Evolutionary conservation across 23 tunicate species (phyloP).

Genomic region (Clavelina lepadiformis): DNA sequence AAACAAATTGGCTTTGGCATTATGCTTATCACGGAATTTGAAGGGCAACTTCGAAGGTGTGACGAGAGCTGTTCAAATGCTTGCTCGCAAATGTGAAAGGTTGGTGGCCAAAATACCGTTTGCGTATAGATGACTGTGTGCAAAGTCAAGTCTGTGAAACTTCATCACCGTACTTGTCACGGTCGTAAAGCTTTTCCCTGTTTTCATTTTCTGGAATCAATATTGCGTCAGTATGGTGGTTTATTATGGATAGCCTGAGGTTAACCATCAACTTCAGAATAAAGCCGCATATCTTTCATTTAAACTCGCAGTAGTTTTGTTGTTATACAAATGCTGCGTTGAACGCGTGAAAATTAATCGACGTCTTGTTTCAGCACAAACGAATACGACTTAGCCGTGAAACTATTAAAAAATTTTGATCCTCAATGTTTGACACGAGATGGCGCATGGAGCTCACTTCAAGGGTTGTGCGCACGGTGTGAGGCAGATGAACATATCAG

Average conservation of each 20-base stretch:
- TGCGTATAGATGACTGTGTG: too few species aligned
- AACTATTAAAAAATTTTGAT: conserved; percentile 26
- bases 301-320: too few species aligned
- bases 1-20: conserved; percentile 50
- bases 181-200: too few species aligned
- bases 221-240: too few species aligned
- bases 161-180: too few species aligned
- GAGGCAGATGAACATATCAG: conserved; percentile 21
- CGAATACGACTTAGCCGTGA: conserved; percentile 41
- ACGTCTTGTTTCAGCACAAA: conserved; percentile 1
- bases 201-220: too few species aligned
- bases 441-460: conserved; percentile 42
- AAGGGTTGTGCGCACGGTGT: conserved; percentile 59
- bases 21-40: conserved; percentile 50
- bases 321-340: too few species aligned
- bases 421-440: neutral
- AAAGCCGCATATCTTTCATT: too few species aligned
- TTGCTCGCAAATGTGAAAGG: conserved; percentile 56
- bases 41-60: conserved; percentile 13
- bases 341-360: neutral
- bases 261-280: too few species aligned
- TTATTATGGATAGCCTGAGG: too few species aligned
- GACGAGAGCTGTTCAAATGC: conserved; percentile 24
- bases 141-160: too few species aligned
- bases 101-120: too few species aligned